Percentiles rank a stretch among this genome's conserved stretches.
Conservation (phyloP, 2,113 vertebrate genomes). For the Microtus pennsylvanicus region DNA sequence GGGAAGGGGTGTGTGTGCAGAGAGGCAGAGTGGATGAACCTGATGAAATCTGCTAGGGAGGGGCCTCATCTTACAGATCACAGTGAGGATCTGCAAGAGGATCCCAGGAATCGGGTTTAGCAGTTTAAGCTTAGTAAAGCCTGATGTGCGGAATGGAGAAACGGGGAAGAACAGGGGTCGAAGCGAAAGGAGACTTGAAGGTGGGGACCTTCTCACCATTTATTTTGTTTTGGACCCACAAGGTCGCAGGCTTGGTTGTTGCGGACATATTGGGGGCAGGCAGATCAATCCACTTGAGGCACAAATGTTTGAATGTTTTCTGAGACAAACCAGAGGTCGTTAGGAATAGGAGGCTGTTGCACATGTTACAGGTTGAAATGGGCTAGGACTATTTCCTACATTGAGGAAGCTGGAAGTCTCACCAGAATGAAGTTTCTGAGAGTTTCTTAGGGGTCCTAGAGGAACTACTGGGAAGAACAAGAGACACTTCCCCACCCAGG, state of each 20-base stretch:
- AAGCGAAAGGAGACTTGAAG: not conserved
- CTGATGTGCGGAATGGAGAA: not conserved
- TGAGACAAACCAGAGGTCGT: not conserved
- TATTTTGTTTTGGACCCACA: not conserved
- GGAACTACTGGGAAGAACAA: not conserved
- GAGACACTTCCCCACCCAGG: not conserved
- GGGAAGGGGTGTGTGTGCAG: not conserved
- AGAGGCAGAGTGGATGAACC: not conserved
- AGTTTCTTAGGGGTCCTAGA: not conserved
- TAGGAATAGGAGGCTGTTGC: not conserved
- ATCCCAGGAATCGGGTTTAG: not conserved
- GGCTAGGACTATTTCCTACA: not conserved
- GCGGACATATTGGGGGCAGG: not conserved
- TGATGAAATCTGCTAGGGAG: not conserved
- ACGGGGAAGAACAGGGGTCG: not conserved
- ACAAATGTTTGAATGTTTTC: not conserved
- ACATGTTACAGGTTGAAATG: not conserved
- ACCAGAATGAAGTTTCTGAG: not conserved
- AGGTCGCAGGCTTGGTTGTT: not conserved
- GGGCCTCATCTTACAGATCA: not conserved
- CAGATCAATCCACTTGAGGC: not conserved
- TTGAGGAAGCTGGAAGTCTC: not conserved
- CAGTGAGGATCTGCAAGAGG: not conserved
- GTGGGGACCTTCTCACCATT: not conserved
- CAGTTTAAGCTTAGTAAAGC: not conserved